A percentile compares a stretch with the other conserved stretches of the same genome.
Conservation (phyloP, 2,797 vertebrate species). For the Microchirus variegatus region DNA sequence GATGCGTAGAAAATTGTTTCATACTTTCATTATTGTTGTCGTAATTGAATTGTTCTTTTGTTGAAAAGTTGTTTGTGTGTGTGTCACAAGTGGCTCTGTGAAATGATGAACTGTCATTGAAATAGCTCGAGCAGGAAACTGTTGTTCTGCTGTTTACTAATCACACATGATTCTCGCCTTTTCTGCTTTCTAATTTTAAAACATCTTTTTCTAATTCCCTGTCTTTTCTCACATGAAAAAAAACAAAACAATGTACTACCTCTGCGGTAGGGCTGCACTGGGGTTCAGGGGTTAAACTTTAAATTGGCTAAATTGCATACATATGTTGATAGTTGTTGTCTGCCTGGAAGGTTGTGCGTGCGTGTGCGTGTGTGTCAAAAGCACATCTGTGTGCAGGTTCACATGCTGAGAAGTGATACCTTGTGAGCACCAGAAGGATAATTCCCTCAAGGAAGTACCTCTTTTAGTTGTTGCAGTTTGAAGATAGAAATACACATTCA, state of each 20-base stretch:
- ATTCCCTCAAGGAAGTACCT: conserved; percentile 52
- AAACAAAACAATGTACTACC: conserved; percentile 34
- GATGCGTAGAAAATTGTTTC: too few relatives aligned
- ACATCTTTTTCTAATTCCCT: not conserved
- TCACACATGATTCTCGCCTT: not conserved
- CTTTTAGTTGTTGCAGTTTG: conserved; percentile 63
- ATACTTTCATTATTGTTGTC: too few relatives aligned
- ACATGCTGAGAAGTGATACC: conserved; percentile 65
- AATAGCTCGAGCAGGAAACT: conserved; percentile 25
- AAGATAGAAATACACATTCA: conserved; percentile 20
- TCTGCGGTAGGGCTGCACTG: conserved; percentile 52
- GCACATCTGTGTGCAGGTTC: conserved; percentile 42
- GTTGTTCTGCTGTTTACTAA: conserved; percentile 13
- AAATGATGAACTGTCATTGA: conserved; percentile 31
- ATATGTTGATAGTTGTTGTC: conserved; percentile 63
- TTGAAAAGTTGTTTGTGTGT: not conserved
- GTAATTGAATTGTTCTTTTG: too few relatives aligned
- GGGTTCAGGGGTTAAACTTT: conserved; percentile 46
- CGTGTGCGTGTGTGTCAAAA: conserved; percentile 22
- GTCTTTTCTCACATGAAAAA: conserved; percentile 39
- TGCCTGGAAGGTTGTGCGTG: conserved; percentile 25
- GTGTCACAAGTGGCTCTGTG: not conserved
- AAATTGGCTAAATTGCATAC: conserved; percentile 74
- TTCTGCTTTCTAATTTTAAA: not conserved
- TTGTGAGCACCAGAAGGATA: conserved; percentile 60